phyloP scores from a whole-genome alignment of 1,140 invertebrate species.

The Spodoptera frugiperda region DNA sequence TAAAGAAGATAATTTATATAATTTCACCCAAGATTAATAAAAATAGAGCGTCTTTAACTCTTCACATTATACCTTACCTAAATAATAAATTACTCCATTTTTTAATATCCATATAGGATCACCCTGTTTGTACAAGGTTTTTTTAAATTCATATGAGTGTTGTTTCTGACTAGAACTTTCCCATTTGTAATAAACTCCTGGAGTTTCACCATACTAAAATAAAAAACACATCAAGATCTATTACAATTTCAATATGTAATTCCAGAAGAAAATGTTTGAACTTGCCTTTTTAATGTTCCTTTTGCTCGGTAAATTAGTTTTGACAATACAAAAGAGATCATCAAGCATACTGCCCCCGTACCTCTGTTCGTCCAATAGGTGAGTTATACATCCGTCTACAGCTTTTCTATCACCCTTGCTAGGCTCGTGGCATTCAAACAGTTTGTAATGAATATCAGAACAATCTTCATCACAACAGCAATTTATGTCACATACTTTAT shows the following conservation, averaged over 20 bases:
- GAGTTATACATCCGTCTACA: conserved; percentile 13
- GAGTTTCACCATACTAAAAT: conserved; percentile 60
- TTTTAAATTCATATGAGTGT: conserved; percentile 54
- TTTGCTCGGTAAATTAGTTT: conserved; percentile 86
- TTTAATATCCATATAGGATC: conserved; percentile 70
- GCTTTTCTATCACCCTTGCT: conserved; percentile 51
- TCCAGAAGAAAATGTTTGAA: conserved; percentile 13
- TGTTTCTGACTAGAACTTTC: conserved; percentile 44
- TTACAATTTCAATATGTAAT: background rate
- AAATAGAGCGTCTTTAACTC: no score
- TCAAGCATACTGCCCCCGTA: conserved; percentile 76
- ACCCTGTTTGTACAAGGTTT: conserved; percentile 58
- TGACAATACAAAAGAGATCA: conserved; percentile 88
- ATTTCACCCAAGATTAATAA: background rate
- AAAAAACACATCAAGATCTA: conserved; percentile 8
- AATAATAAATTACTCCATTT: conserved; percentile 60
- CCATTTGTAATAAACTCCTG: conserved; percentile 66
- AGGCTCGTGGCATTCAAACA: conserved; percentile 87
- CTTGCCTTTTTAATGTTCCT: conserved; percentile 55
- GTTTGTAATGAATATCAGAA: conserved; percentile 81
- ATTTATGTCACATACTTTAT: conserved; percentile 89
- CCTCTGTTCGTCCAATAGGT: conserved; percentile 71
- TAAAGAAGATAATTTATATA: conserved; percentile 36
- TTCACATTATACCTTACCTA: conserved; percentile 67
- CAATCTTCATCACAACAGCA: conserved; percentile 93